These are phyloP conservation scores for Chloroclystis v-ata DNA, from an alignment of 2,888 invertebrate genomes.

Conservation along the genomic window DNA sequence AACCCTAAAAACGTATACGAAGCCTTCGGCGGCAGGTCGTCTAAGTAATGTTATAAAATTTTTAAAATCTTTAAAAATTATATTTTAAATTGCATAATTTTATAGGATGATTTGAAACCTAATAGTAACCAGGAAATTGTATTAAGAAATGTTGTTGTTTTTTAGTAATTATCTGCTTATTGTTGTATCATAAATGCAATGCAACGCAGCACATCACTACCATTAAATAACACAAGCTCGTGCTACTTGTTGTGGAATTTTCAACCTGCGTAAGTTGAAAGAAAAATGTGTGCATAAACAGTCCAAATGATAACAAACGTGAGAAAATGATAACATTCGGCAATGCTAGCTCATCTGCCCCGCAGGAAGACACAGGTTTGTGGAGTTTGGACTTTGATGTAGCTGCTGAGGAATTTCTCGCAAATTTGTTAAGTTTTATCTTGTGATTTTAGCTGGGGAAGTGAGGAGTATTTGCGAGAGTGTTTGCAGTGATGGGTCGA, in stretches of 20 bases:
- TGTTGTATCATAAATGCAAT: no score
- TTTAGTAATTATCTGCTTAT: background rate
- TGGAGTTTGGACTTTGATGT: conserved; percentile 34
- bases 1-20: no score
- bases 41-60: no score
- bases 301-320: conserved; percentile 61
- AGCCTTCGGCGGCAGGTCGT: no score
- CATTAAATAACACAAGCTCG: conserved; percentile 63
- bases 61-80: no score
- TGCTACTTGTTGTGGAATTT: conserved; percentile 49
- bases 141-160: background rate
- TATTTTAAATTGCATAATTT: no score
- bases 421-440: conserved; percentile 35
- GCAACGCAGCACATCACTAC: conserved; percentile 48
- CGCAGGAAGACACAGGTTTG: conserved; percentile 67
- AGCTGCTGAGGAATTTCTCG: conserved; percentile 32
- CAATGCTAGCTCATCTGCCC: conserved; percentile 59
- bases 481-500: conserved; percentile 75
- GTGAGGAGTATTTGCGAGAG: conserved; percentile 75
- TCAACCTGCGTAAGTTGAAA: conserved; percentile 47
- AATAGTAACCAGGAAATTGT: no score
- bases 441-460: conserved; percentile 55
- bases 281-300: conserved; percentile 50
- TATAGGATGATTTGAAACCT: no score
- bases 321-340: conserved; percentile 73